phyloP scores from a whole-genome alignment of 2,797 vertebrate species.

The Phataginus tetradactyla region DNA sequence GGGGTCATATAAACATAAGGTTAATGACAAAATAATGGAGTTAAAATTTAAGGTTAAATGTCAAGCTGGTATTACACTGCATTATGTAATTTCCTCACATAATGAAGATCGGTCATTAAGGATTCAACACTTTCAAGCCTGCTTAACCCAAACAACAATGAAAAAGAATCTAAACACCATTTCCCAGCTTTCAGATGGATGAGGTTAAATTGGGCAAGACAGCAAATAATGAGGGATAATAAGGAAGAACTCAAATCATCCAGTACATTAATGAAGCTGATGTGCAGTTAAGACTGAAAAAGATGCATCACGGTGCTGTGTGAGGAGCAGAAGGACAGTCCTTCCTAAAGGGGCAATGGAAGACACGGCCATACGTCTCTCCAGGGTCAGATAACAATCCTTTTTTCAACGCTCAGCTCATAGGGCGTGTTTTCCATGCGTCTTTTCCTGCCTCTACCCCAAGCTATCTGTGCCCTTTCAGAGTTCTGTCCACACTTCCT shows the following conservation, averaged over 20 bases:
- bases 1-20: slow-evolving; percentile 70
- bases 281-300: slow-evolving; percentile 77
- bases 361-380: background rate
- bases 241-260: slow-evolving; percentile 79
- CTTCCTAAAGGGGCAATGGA: background rate
- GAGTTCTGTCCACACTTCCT: background rate
- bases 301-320: background rate
- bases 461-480: background rate
- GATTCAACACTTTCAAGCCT: slow-evolving; percentile 77
- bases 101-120: slow-evolving; percentile 71
- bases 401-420: background rate
- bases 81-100: slow-evolving; percentile 69
- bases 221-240: slow-evolving; percentile 85
- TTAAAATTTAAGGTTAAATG: slow-evolving; percentile 75
- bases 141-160: slow-evolving; percentile 78
- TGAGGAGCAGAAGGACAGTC: slow-evolving; percentile 39
- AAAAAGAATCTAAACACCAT: slow-evolving; percentile 83
- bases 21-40: slow-evolving; percentile 75
- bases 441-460: background rate
- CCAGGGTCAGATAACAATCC: background rate
- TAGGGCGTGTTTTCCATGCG: background rate
- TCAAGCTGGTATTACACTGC: slow-evolving; percentile 42
- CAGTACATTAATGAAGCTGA: slow-evolving; percentile 79
- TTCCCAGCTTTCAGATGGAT: slow-evolving; percentile 84
- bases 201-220: slow-evolving; percentile 86